Evolutionary conservation across 1,140 invertebrate genomes (phyloP).

Genomic region (Saccostrea cuccullata): DNA sequence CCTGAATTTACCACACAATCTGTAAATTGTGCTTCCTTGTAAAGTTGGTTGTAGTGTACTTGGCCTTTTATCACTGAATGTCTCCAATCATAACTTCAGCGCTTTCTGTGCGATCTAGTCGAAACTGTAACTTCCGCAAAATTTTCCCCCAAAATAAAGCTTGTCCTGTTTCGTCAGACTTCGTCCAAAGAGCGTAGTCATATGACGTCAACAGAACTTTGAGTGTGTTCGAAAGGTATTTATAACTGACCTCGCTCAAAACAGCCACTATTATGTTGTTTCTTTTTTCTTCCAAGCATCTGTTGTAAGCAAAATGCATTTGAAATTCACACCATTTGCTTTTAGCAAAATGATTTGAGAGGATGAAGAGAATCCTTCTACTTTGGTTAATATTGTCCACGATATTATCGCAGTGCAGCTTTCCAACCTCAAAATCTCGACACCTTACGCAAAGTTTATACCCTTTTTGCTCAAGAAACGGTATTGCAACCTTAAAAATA

Average conservation of each 20-base stretch:
- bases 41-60: too few species aligned
- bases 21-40: too few species aligned
- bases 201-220: neutral
- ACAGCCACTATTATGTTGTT: constrained; percentile 49
- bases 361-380: constrained; percentile 62
- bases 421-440: constrained; percentile 67
- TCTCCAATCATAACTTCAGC: neutral
- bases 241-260: constrained; percentile 47
- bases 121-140: constrained; percentile 13
- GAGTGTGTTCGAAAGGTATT: constrained; percentile 42
- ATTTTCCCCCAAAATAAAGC: constrained; percentile 20
- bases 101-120: neutral
- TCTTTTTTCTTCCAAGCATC: constrained; percentile 44
- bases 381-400: constrained; percentile 63
- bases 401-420: constrained; percentile 63
- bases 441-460: constrained; percentile 66
- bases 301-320: constrained; percentile 76
- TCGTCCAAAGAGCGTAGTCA: constrained; percentile 22
- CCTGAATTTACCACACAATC: too few species aligned
- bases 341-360: constrained; percentile 62
- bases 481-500: neutral
- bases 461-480: constrained; percentile 14
- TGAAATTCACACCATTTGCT: constrained; percentile 69
- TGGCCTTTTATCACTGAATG: neutral
- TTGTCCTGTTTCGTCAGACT: neutral